Conservation (phyloP, 2,888 invertebrate genomes). For the Epinotia ramella region DNA sequence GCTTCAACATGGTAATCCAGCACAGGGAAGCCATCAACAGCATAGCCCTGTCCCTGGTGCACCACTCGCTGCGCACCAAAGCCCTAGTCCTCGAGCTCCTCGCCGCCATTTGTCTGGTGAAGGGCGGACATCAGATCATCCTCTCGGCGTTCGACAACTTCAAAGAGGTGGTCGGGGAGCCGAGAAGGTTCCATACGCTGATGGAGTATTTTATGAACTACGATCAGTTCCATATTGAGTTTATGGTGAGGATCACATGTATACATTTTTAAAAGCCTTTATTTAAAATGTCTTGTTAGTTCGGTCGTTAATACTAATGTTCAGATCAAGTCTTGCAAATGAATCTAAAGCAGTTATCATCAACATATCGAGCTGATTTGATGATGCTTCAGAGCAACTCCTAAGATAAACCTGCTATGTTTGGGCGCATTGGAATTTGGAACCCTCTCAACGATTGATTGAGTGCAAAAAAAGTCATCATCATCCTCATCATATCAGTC, state of each 20-base stretch:
- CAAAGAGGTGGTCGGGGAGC: conserved; percentile 94
- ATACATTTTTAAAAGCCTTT: neutral
- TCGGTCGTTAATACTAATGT: no score
- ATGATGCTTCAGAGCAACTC: no score
- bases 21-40: conserved; percentile 99
- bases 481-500: no score
- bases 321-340: no score
- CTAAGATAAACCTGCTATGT: no score
- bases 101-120: conserved; percentile 99
- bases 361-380: no score
- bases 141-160: conserved; percentile 99
- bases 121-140: conserved; percentile 99
- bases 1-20: conserved; percentile 99
- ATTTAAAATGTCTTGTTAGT: no score
- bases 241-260: conserved; percentile 90
- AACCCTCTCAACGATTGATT: no score
- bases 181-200: conserved; percentile 97
- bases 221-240: conserved; percentile 98
- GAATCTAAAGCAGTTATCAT: no score
- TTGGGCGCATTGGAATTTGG: no score
- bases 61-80: conserved; percentile 98
- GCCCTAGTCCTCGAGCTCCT: conserved; percentile 98
- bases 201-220: conserved; percentile 99
- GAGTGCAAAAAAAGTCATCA: no score
- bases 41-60: conserved; percentile 98